A percentile compares a stretch with the other conserved stretches of the same genome.
Conservation (phyloP, 1,140 invertebrate species). For the Pseudomyrmex gracilis region DNA sequence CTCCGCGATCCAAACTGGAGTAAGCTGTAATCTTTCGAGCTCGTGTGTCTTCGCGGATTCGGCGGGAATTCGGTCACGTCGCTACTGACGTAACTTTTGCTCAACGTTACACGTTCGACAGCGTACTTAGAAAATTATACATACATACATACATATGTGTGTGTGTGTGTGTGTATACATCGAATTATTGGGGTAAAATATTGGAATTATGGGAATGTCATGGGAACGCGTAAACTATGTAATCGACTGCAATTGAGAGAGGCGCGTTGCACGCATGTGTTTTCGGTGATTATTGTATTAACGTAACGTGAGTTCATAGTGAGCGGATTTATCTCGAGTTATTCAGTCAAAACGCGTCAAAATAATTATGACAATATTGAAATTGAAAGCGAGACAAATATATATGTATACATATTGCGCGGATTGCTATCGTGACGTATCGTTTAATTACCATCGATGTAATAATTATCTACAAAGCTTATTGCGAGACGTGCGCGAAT, state of each 20-base stretch:
- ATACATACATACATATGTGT: too few species aligned
- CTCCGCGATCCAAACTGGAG: neutral
- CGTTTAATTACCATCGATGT: constrained; percentile 44
- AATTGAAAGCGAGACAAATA: constrained; percentile 42
- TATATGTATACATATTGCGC: neutral
- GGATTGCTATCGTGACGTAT: constrained; percentile 40
- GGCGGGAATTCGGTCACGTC: constrained; percentile 7
- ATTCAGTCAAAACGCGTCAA: constrained; percentile 46
- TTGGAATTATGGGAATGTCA: constrained; percentile 5
- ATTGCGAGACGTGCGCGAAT: neutral
- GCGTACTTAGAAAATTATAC: neutral
- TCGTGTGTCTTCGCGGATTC: constrained; percentile 28
- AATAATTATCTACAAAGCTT: constrained; percentile 47
- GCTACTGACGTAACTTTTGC: constrained; percentile 15
- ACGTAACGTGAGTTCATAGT: constrained; percentile 33
- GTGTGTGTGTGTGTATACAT: neutral
- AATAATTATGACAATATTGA: constrained; percentile 54
- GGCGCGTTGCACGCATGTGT: neutral
- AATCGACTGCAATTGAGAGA: constrained; percentile 32
- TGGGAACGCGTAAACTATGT: constrained; percentile 8
- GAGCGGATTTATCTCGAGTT: constrained; percentile 46
- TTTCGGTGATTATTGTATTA: constrained; percentile 48
- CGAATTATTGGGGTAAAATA: constrained; percentile 26
- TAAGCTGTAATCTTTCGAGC: constrained; percentile 20
- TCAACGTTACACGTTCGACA: neutral